A percentile compares a stretch with the other conserved stretches of the same genome.
Evolutionary conservation across 2,888 invertebrate species (phyloP).

Genomic region (Himalopsyche japonica): DNA sequence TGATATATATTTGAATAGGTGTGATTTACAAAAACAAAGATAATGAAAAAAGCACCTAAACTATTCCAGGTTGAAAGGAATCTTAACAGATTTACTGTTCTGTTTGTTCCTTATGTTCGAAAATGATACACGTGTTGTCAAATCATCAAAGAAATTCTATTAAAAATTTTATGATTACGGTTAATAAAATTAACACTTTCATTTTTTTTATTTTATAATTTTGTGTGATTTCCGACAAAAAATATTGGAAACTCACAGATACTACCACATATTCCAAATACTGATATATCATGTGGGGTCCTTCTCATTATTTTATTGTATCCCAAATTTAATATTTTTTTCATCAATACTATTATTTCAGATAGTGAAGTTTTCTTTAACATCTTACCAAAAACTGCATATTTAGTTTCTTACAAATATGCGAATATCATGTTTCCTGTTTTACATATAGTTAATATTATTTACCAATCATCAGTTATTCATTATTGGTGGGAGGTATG

Average conservation of each 20-base stretch:
- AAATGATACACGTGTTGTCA: not conserved
- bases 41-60: constrained; percentile 4
- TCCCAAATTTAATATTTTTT: not conserved
- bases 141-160: not conserved
- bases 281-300: not conserved
- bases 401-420: not conserved
- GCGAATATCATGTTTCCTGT: not conserved
- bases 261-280: not conserved
- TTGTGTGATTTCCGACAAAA: not conserved
- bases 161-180: not conserved
- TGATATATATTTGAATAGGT: constrained; percentile 16
- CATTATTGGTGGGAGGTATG: not conserved
- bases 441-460: not conserved
- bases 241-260: not conserved
- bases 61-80: not conserved
- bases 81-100: not conserved
- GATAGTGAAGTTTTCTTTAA: not conserved
- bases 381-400: not conserved
- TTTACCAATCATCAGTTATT: not conserved
- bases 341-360: not conserved
- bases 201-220: not conserved
- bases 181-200: not conserved
- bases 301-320: not conserved
- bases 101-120: not conserved
- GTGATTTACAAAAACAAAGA: constrained; percentile 5